These are phyloP conservation scores for Enteromius trimaculatus DNA, from an alignment of 2,797 vertebrate genomes.

Conservation along the genomic window DNA sequence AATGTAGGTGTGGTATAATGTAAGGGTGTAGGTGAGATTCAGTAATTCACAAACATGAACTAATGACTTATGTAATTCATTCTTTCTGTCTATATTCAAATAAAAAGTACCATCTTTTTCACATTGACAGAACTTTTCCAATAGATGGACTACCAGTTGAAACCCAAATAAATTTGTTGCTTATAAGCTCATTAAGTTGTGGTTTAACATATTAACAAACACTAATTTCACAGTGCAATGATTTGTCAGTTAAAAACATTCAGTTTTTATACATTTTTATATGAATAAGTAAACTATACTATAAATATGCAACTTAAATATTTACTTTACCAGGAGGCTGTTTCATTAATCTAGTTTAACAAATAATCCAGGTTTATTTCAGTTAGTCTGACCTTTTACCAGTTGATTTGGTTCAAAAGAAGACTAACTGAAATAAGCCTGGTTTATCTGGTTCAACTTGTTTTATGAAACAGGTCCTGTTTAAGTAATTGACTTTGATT, in stretches of 20 bases:
- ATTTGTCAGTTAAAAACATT: neutral
- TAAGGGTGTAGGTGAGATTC: neutral
- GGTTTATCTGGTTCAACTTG: no score
- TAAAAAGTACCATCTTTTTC: neutral
- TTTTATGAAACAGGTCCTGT: neutral
- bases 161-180: neutral
- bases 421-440: no score
- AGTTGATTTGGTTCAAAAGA: no score
- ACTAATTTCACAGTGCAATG: neutral
- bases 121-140: neutral
- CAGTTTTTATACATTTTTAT: no score
- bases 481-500: neutral
- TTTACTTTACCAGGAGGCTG: neutral
- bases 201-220: neutral
- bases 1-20: neutral
- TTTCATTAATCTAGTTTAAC: no score
- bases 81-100: constrained; percentile 4
- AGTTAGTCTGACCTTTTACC: no score
- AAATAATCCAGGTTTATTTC: no score
- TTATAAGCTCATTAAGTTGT: neutral
- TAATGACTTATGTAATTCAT: neutral
- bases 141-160: neutral
- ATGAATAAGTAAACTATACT: neutral
- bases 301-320: neutral
- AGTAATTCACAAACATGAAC: neutral